phyloP scores from a whole-genome alignment of 2,888 invertebrate species.

The Drosophila mulleri region DNA sequence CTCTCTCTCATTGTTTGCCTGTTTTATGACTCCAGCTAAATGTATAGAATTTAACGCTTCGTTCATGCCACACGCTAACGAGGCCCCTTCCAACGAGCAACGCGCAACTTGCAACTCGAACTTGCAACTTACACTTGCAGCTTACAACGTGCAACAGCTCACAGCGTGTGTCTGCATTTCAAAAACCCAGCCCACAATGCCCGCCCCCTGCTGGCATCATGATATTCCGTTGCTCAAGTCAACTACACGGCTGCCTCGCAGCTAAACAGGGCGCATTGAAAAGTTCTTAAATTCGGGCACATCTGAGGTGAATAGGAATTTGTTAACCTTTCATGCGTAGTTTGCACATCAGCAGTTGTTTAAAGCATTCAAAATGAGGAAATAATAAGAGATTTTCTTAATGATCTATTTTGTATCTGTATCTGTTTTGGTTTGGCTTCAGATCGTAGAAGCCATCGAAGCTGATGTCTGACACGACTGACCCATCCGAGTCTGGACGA shows the following conservation, averaged over 20 bases:
- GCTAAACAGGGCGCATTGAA: background rate
- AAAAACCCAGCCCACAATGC: constrained; percentile 3
- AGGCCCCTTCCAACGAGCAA: constrained; percentile 14
- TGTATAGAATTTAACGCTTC: constrained; percentile 75
- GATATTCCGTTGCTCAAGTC: background rate
- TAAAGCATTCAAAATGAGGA: too few species aligned
- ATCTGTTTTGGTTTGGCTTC: too few species aligned
- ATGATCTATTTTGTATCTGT: too few species aligned
- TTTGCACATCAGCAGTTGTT: too few species aligned
- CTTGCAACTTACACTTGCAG: background rate
- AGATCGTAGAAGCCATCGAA: too few species aligned
- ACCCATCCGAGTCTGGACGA: too few species aligned
- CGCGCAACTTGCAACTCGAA: background rate
- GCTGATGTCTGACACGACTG: too few species aligned
- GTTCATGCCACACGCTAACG: constrained; percentile 40
- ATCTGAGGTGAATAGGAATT: background rate
- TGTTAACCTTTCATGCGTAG: background rate
- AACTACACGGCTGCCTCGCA: background rate
- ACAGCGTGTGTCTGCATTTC: constrained; percentile 14
- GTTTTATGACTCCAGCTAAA: constrained; percentile 59
- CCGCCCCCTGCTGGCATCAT: background rate
- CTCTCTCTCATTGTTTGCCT: background rate
- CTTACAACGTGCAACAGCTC: constrained; percentile 7
- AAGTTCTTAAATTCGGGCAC: background rate
- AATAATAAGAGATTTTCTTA: too few species aligned